Evolutionary conservation across 2,888 invertebrate genomes (phyloP).

Genomic region (Ochlodes sylvanus): DNA sequence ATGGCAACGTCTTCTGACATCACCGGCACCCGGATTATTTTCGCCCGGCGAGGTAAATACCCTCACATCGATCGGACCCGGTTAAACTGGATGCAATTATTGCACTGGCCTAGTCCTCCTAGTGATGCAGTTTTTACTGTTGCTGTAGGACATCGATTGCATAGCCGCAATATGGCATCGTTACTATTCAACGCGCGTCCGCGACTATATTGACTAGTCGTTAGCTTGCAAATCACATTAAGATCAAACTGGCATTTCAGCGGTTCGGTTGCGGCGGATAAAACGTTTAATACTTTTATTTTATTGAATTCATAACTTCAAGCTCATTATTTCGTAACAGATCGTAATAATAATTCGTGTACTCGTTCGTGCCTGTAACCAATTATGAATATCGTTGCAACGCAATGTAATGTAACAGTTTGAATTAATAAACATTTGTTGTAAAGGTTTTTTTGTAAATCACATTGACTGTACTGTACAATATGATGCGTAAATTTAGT

Average conservation of each 20-base stretch:
- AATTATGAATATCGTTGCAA: background rate
- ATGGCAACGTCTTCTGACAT: constrained; percentile 70
- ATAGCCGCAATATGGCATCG: constrained; percentile 20
- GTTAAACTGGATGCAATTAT: constrained; percentile 84
- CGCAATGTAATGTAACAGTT: too few species aligned
- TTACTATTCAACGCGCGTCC: constrained; percentile 10
- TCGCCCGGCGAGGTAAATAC: constrained; percentile 84
- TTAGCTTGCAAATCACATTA: constrained; percentile 24
- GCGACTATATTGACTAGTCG: constrained; percentile 15
- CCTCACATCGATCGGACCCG: constrained; percentile 83
- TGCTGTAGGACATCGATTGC: constrained; percentile 10
- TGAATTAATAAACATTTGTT: too few species aligned
- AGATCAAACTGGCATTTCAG: constrained; percentile 13
- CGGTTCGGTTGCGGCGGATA: background rate
- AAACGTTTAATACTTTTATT: constrained; percentile 4
- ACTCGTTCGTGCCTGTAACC: too few species aligned
- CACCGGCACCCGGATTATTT: constrained; percentile 84
- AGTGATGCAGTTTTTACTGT: constrained; percentile 62
- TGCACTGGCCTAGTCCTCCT: constrained; percentile 78
- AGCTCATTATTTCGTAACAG: background rate
- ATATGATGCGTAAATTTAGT: too few species aligned
- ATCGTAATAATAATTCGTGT: background rate
- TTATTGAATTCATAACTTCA: background rate
- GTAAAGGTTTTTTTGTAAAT: too few species aligned
- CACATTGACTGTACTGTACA: too few species aligned